These are phyloP conservation scores for Lepilemur septentrionalis DNA, from an alignment of 2,797 vertebrate species.

Conservation along the genomic window DNA sequence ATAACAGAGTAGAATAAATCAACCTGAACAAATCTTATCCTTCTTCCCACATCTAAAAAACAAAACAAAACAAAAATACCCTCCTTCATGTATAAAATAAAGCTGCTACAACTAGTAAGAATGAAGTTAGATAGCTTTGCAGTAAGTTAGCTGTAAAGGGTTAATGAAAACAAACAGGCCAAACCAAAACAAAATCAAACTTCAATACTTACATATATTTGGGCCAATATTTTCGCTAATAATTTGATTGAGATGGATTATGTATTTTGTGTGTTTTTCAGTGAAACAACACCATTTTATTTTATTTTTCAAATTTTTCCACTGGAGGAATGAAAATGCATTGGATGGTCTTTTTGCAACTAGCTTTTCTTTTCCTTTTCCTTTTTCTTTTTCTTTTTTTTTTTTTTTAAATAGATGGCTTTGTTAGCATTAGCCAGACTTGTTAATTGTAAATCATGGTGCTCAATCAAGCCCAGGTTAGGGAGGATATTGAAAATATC, in stretches of 20 bases:
- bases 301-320: background rate
- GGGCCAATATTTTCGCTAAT: background rate
- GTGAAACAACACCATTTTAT: background rate
- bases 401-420: background rate
- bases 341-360: background rate
- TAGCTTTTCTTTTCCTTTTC: background rate
- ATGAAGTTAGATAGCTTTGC: background rate
- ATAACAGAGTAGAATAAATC: background rate
- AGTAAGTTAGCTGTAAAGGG: background rate
- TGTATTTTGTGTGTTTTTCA: constrained; percentile 23
- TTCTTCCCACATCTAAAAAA: background rate
- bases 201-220: background rate
- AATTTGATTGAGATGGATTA: background rate
- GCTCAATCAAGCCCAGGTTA: background rate
- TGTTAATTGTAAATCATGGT: constrained; percentile 1
- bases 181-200: constrained; percentile 29
- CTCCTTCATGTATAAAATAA: background rate
- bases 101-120: background rate
- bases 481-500: background rate
- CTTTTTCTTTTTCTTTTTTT: background rate
- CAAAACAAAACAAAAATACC: background rate
- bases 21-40: background rate
- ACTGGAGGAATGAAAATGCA: constrained; percentile 10
- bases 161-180: constrained; percentile 41
- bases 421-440: background rate